phyloP scores from a whole-genome alignment of 1,140 invertebrate species.

The Brachionus sp. region DNA sequence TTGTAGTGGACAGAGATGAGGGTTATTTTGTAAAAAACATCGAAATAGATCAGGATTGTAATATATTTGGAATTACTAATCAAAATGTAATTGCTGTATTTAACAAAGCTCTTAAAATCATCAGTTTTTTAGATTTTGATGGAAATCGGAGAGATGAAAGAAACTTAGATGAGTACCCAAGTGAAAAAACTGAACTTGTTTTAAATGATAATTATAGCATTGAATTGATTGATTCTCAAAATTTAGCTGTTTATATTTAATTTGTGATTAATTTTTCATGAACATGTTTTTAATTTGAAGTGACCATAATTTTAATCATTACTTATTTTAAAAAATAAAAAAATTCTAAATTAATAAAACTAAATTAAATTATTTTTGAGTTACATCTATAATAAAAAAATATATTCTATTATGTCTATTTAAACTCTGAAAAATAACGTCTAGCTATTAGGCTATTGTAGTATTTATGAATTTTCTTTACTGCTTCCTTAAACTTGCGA shows the following conservation, averaged over 20 bases:
- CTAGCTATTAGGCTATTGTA: no score
- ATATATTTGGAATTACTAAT: not conserved
- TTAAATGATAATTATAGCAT: not conserved
- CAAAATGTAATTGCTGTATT: not conserved
- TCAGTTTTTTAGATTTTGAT: constrained; percentile 4
- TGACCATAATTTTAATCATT: no score
- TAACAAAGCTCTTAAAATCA: not conserved
- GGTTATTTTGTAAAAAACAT: not conserved
- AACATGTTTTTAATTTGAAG: not conserved
- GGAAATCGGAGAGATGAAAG: not conserved
- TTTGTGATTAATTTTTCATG: not conserved
- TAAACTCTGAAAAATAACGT: no score
- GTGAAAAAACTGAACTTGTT: not conserved
- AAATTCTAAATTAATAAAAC: not conserved
- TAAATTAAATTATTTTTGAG: not conserved
- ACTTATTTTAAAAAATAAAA: not conserved
- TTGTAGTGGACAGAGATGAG: not conserved
- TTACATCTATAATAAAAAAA: no score
- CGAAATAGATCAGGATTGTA: not conserved
- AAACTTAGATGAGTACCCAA: not conserved
- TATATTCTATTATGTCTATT: no score
- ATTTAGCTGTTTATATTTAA: constrained; percentile 6
- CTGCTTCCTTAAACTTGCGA: no score
- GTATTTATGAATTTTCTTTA: no score
- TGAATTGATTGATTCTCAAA: constrained; percentile 12